These are phyloP conservation scores for Myotis brandtii DNA, from an alignment of 2,113 vertebrate species.

Conservation along the genomic window DNA sequence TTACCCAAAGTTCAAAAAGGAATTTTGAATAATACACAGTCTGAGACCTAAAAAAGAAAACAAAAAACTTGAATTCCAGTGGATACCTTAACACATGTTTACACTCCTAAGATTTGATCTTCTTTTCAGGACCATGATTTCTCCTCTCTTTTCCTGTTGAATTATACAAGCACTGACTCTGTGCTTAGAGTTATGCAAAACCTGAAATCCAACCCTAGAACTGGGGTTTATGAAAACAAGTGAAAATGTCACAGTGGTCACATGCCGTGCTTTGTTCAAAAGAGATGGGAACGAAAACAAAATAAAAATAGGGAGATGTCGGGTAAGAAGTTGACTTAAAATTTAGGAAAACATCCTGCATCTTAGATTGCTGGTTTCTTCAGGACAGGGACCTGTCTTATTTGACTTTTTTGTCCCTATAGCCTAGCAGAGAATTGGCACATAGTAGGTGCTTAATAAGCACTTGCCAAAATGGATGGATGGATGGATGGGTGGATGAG, in stretches of 20 bases:
- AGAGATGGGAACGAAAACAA: constrained; percentile 35
- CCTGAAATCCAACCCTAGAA: constrained; percentile 57
- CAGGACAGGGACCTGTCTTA: not conserved
- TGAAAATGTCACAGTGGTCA: not conserved
- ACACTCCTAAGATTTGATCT: not conserved
- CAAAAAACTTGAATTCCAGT: not conserved
- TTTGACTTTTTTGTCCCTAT: not conserved
- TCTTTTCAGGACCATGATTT: not conserved
- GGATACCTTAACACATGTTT: not conserved
- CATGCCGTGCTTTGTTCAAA: constrained; percentile 31
- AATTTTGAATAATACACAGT: not conserved
- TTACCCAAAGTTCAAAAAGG: constrained; percentile 39
- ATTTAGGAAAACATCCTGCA: constrained; percentile 32
- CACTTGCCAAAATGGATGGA: not conserved
- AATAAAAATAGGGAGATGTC: constrained; percentile 41
- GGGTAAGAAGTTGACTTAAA: constrained; percentile 32
- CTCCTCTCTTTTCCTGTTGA: not conserved
- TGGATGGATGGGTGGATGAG: not conserved
- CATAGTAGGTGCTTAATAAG: not conserved
- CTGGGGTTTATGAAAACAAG: constrained; percentile 60
- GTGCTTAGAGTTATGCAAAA: constrained; percentile 45
- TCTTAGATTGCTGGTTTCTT: not conserved
- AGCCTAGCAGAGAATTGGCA: not conserved
- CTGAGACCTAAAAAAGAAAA: not conserved
- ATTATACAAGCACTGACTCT: constrained; percentile 16